These are phyloP conservation scores for Elymnias hypermnestra DNA, from an alignment of 1,140 invertebrate genomes.

Conservation along the genomic window DNA sequence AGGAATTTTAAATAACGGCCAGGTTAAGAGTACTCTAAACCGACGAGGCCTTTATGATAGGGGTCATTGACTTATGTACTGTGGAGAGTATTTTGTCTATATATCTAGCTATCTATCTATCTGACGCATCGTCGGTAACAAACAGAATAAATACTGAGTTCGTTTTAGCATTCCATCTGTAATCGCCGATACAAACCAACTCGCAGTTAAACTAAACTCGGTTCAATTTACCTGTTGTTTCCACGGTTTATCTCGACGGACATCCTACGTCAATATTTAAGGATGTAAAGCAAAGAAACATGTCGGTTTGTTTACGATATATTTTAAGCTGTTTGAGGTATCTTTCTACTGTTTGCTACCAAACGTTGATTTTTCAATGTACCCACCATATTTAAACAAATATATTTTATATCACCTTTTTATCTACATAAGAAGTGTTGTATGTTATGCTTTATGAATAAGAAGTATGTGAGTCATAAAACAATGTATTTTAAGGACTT, in stretches of 20 bases:
- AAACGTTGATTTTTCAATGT: too few species aligned
- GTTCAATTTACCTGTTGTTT: slow-evolving; percentile 50
- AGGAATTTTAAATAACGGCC: too few species aligned
- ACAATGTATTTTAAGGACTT: too few species aligned
- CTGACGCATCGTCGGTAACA: slow-evolving; percentile 41
- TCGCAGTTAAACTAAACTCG: slow-evolving; percentile 28
- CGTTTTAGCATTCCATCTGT: slow-evolving; percentile 46
- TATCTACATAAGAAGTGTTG: too few species aligned
- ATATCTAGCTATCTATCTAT: slow-evolving; percentile 16
- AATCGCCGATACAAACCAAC: slow-evolving; percentile 47
- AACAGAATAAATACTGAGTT: slow-evolving; percentile 42
- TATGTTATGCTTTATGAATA: too few species aligned
- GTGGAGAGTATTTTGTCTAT: too few species aligned
- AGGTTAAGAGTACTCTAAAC: too few species aligned
- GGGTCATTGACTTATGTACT: too few species aligned
- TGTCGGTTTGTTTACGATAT: slow-evolving; percentile 31
- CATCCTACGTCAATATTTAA: slow-evolving; percentile 62
- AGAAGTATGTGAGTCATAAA: too few species aligned
- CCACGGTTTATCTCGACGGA: slow-evolving; percentile 40
- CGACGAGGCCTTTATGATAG: too few species aligned
- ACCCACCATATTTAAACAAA: too few species aligned
- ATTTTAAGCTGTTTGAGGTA: slow-evolving; percentile 23
- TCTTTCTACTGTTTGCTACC: slow-evolving; percentile 24
- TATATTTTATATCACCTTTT: too few species aligned
- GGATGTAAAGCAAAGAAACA: slow-evolving; percentile 34